These are phyloP conservation scores for Drosophila nannoptera DNA, from an alignment of 1,140 invertebrate genomes.

Conservation along the genomic window DNA sequence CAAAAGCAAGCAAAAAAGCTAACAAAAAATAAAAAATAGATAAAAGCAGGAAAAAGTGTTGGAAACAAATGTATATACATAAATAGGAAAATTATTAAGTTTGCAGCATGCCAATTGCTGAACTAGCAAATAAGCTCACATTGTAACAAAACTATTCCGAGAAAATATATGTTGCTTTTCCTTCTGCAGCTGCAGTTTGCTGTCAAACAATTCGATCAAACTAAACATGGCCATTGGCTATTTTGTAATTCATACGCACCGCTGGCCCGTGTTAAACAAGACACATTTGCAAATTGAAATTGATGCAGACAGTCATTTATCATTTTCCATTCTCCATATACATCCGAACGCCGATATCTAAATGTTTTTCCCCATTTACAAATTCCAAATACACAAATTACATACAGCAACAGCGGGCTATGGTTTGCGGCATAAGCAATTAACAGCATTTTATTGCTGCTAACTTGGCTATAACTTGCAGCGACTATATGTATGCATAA, in stretches of 20 bases:
- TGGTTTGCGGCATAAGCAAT: conserved; percentile 68
- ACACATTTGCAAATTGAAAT: conserved; percentile 19
- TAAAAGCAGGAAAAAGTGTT: conserved; percentile 32
- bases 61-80: conserved; percentile 22
- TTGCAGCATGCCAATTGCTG: conserved; percentile 30
- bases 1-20: not conserved
- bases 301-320: conserved; percentile 18
- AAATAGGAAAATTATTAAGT: conserved; percentile 68
- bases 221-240: conserved; percentile 1
- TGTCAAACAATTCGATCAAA: conserved; percentile 14
- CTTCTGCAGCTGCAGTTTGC: not conserved
- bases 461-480: conserved; percentile 50
- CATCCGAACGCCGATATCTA: conserved; percentile 12
- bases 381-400: conserved; percentile 64
- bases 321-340: not conserved
- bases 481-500: conserved; percentile 23
- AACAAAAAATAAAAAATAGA: conserved; percentile 27
- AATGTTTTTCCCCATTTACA: conserved; percentile 18
- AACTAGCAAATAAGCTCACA: conserved; percentile 29
- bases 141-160: conserved; percentile 3
- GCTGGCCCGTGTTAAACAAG: not conserved
- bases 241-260: conserved; percentile 15
- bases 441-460: conserved; percentile 59
- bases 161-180: not conserved
- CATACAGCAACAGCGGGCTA: conserved; percentile 50